These are phyloP conservation scores for Chloromyia formosa DNA, from an alignment of 2,888 invertebrate genomes.

Conservation along the genomic window DNA sequence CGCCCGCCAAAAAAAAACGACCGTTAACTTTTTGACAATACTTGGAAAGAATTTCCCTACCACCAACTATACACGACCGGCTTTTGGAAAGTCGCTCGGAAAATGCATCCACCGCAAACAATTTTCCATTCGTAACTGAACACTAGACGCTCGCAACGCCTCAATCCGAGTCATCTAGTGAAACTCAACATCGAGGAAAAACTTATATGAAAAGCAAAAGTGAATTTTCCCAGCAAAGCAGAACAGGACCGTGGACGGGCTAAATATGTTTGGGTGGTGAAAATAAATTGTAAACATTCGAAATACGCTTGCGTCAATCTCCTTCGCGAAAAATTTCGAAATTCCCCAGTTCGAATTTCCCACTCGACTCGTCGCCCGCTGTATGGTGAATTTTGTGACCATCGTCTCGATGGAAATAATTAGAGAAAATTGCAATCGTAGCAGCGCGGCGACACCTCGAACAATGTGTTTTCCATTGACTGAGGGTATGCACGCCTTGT, in stretches of 20 bases:
- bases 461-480: neutral
- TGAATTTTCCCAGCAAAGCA: slow-evolving; percentile 23
- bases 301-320: neutral
- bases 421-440: neutral
- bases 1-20: too few species aligned
- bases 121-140: slow-evolving; percentile 29
- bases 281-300: slow-evolving; percentile 35
- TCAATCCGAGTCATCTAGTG: neutral
- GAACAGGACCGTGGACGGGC: neutral
- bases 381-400: neutral
- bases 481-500: too few species aligned
- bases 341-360: neutral
- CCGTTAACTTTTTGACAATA: too few species aligned
- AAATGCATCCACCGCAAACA: slow-evolving; percentile 22
- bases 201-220: slow-evolving; percentile 27
- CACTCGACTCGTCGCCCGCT: neutral
- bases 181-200: neutral
- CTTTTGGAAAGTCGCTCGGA: neutral
- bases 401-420: neutral
- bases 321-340: neutral
- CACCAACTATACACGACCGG: neutral
- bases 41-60: too few species aligned
- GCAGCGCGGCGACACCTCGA: too few species aligned
- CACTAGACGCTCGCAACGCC: neutral
- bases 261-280: slow-evolving; percentile 11